phyloP scores from a whole-genome alignment of 2,113 vertebrate genomes.

The Zosterops pallidus region DNA sequence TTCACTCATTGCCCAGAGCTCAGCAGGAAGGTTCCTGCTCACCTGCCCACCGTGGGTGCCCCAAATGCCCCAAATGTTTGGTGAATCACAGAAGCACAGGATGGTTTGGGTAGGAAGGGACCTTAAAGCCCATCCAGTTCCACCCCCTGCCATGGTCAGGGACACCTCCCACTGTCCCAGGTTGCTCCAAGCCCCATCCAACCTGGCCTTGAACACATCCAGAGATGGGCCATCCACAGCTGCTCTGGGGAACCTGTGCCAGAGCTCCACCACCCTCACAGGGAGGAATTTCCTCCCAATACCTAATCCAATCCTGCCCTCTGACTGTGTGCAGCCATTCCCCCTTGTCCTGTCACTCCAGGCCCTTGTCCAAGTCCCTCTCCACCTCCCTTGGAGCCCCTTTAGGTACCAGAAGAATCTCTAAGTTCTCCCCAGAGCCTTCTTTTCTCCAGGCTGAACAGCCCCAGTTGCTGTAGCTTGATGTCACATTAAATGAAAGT shows the following conservation, averaged over 20 bases:
- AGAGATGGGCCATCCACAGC: neutral
- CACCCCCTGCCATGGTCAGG: neutral
- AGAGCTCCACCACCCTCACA: neutral
- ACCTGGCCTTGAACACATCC: rapidly evolving
- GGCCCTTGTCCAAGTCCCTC: neutral
- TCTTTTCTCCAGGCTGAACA: neutral
- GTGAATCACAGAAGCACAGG: neutral
- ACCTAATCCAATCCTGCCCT: neutral
- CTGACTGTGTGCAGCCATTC: neutral
- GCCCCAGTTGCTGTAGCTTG: neutral
- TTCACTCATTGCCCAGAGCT: neutral
- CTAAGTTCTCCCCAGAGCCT: neutral
- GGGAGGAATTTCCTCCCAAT: neutral
- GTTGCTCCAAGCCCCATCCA: rapidly evolving
- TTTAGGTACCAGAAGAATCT: neutral
- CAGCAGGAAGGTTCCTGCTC: neutral
- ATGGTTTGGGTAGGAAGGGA: neutral
- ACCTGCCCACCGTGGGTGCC: rapidly evolving
- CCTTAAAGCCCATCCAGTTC: neutral
- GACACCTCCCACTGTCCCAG: neutral
- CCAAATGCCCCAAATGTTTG: neutral
- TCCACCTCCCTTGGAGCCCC: neutral
- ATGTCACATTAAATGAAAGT: neutral
- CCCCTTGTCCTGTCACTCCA: neutral
- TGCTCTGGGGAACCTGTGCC: neutral